These are phyloP conservation scores for Trissolcus basalis DNA, from an alignment of 1,140 invertebrate genomes.

Conservation along the genomic window DNA sequence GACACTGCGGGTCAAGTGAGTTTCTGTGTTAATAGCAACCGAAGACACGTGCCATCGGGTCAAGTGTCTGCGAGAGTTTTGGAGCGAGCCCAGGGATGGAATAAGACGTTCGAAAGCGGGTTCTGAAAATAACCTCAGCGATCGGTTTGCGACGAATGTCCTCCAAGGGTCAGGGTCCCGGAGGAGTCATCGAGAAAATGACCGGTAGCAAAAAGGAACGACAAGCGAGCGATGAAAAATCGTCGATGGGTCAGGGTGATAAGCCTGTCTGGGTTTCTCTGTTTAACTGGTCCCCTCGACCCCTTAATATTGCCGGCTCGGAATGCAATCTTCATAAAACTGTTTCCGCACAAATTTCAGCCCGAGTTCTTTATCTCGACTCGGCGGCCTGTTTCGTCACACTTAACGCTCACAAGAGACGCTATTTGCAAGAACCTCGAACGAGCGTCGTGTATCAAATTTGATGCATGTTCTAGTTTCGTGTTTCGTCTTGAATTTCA, in stretches of 20 bases:
- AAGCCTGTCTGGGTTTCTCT: constrained; percentile 26
- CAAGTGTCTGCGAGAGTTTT: constrained; percentile 27
- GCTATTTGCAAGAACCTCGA: constrained; percentile 20
- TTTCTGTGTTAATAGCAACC: constrained; percentile 24
- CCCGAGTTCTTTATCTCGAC: constrained; percentile 51
- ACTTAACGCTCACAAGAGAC: constrained; percentile 3
- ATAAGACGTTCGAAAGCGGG: constrained; percentile 20
- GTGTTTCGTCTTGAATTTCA: constrained; percentile 18
- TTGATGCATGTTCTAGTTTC: constrained; percentile 30
- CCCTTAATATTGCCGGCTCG: constrained; percentile 65
- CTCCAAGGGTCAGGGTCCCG: constrained; percentile 5
- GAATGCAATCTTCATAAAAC: constrained; percentile 75
- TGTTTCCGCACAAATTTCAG: constrained; percentile 70
- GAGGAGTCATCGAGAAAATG: constrained; percentile 33
- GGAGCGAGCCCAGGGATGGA: constrained; percentile 28
- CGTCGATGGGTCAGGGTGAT: constrained; percentile 46
- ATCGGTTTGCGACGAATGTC: constrained; percentile 10
- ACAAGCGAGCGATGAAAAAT: constrained; percentile 46
- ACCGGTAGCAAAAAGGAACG: constrained; percentile 46
- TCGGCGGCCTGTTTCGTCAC: constrained; percentile 22
- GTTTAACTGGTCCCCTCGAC: constrained; percentile 55
- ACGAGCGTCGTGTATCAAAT: constrained; percentile 19
- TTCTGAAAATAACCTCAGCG: constrained; percentile 26
- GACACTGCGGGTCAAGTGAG: constrained; percentile 23
- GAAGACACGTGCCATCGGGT: constrained; percentile 44